phyloP scores from a whole-genome alignment of 2,888 invertebrate genomes.

The Leptothorax acervorum region DNA sequence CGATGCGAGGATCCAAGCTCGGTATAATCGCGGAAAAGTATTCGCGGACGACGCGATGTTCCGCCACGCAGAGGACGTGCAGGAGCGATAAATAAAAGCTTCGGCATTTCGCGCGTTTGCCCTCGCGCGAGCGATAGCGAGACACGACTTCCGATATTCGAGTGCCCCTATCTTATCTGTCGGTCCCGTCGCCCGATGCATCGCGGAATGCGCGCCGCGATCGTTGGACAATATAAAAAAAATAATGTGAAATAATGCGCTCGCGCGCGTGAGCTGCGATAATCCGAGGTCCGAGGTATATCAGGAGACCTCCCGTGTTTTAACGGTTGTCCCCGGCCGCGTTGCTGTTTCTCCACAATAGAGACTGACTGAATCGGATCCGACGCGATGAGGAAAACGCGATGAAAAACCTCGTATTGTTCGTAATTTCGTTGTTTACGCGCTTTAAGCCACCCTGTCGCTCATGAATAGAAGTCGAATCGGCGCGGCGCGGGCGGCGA shows the following conservation, averaged over 20 bases:
- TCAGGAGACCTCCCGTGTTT: not conserved
- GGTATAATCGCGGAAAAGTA: slow-evolving; percentile 74
- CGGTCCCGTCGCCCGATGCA: not conserved
- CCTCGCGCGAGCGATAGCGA: slow-evolving; percentile 43
- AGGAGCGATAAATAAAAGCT: slow-evolving; percentile 80
- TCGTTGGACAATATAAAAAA: slow-evolving; percentile 10
- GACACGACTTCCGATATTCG: slow-evolving; percentile 49
- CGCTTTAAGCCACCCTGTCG: slow-evolving; percentile 1
- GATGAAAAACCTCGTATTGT: not conserved
- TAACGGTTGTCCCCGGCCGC: not conserved
- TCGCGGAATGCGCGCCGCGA: slow-evolving; percentile 38
- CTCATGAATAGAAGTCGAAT: slow-evolving; percentile 38
- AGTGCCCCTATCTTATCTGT: slow-evolving; percentile 27
- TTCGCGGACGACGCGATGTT: slow-evolving; percentile 64
- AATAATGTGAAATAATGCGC: not conserved
- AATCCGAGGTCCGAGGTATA: not conserved
- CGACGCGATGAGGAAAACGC: not conserved
- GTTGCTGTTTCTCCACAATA: not conserved
- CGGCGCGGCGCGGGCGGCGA: slow-evolving; percentile 1
- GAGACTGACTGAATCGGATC: too few relatives aligned
- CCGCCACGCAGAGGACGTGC: slow-evolving; percentile 68
- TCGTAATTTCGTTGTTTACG: not conserved
- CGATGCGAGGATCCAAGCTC: not conserved
- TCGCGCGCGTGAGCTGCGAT: not conserved
- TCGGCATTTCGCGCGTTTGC: slow-evolving; percentile 78